These are phyloP conservation scores for Bombus soroeensis DNA, from an alignment of 1,140 invertebrate genomes.

Conservation along the genomic window DNA sequence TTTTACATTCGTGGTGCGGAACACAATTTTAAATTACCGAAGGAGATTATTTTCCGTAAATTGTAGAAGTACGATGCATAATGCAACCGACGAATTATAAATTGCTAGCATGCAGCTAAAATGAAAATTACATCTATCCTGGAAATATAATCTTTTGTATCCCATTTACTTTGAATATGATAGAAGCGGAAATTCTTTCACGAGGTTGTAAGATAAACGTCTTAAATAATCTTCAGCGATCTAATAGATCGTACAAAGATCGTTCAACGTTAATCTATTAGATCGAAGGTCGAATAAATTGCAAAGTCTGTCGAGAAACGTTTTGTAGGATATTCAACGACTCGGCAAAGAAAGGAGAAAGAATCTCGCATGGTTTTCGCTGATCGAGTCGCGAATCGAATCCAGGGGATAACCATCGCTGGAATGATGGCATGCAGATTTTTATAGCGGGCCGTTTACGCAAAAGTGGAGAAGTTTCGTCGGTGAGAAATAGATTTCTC, in stretches of 20 bases:
- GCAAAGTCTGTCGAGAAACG: not conserved
- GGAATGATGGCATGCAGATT: conserved; percentile 43
- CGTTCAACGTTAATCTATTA: not conserved
- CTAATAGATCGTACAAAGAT: not conserved
- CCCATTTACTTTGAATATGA: not conserved
- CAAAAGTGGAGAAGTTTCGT: conserved; percentile 25
- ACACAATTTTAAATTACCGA: not conserved
- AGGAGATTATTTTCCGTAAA: not conserved
- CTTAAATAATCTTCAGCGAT: too few relatives aligned
- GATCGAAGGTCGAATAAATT: not conserved
- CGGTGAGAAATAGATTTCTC: conserved; percentile 55
- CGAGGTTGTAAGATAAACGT: not conserved
- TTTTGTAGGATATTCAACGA: not conserved
- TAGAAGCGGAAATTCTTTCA: not conserved
- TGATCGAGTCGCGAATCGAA: conserved; percentile 25
- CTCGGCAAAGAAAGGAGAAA: not conserved
- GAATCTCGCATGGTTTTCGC: not conserved
- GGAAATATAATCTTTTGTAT: too few relatives aligned
- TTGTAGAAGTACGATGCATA: not conserved
- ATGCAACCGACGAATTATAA: not conserved
- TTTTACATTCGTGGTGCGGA: not conserved
- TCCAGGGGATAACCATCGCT: conserved; percentile 42
- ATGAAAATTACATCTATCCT: not conserved
- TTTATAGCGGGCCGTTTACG: conserved; percentile 25
- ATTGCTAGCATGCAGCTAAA: not conserved